Evolutionary conservation across 1,140 invertebrate genomes (phyloP).

Genomic region (Trichonephila clavata): DNA sequence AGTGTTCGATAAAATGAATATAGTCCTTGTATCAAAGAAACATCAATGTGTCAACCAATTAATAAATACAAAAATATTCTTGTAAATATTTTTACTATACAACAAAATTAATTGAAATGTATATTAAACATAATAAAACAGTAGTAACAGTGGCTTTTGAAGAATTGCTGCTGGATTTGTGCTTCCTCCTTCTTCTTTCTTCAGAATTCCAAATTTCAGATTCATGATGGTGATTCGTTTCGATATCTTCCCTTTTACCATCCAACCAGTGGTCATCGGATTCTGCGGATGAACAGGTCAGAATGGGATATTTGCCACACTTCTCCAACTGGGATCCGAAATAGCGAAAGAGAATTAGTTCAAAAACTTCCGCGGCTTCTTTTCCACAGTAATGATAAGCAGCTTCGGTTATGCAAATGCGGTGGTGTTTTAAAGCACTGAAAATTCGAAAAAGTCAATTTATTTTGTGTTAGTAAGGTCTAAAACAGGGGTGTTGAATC

Average conservation of each 20-base stretch:
- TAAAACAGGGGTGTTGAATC: too few relatives aligned
- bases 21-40: too few relatives aligned
- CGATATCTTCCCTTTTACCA: background rate
- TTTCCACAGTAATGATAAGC: background rate
- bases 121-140: background rate
- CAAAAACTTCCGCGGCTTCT: background rate
- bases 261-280: background rate
- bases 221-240: background rate
- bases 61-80: too few relatives aligned
- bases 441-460: background rate
- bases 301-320: background rate
- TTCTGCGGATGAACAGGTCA: background rate
- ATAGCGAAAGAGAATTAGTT: background rate
- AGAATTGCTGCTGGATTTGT: background rate
- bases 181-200: background rate
- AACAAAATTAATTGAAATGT: background rate
- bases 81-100: background rate
- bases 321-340: background rate
- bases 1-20: too few relatives aligned
- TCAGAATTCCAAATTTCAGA: background rate
- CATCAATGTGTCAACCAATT: too few relatives aligned
- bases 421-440: slow-evolving; percentile 11
- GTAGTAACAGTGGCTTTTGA: background rate
- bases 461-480: too few relatives aligned
- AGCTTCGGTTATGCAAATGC: background rate